These are phyloP conservation scores for Archocentrus centrarchus DNA, from an alignment of 2,113 vertebrate genomes.

Conservation along the genomic window DNA sequence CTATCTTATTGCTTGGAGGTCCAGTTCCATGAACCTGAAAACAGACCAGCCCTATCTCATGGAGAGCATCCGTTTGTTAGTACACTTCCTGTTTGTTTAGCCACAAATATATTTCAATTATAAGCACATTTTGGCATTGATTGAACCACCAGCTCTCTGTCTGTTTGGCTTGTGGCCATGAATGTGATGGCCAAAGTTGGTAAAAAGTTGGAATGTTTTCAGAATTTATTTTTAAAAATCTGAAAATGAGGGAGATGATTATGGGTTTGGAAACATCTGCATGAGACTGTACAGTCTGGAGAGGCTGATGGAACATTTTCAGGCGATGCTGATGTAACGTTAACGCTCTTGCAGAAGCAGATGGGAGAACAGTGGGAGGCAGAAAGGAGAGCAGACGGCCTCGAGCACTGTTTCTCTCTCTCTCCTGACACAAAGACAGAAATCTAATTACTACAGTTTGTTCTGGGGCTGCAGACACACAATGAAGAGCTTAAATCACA, in stretches of 20 bases:
- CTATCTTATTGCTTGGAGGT: background rate
- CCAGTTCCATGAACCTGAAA: no score
- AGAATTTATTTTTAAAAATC: background rate
- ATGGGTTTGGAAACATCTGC: background rate
- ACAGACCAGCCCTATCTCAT: no score
- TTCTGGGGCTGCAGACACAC: slow-evolving; percentile 33
- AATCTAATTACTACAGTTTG: slow-evolving; percentile 47
- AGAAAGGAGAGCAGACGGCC: background rate
- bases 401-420: background rate
- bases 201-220: no score
- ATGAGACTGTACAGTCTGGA: background rate
- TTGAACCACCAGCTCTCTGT: no score
- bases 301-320: background rate
- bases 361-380: background rate
- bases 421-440: slow-evolving; percentile 21
- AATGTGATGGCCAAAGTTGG: no score
- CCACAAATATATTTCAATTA: no score
- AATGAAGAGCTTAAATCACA: slow-evolving; percentile 25
- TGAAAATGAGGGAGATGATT: background rate
- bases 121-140: no score
- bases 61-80: no score
- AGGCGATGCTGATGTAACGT: background rate
- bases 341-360: background rate
- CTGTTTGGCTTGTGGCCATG: no score
- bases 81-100: no score